Base-by-base conservation (phyloP, 1,140 invertebrate species). In the Tribolium madens region DNA sequence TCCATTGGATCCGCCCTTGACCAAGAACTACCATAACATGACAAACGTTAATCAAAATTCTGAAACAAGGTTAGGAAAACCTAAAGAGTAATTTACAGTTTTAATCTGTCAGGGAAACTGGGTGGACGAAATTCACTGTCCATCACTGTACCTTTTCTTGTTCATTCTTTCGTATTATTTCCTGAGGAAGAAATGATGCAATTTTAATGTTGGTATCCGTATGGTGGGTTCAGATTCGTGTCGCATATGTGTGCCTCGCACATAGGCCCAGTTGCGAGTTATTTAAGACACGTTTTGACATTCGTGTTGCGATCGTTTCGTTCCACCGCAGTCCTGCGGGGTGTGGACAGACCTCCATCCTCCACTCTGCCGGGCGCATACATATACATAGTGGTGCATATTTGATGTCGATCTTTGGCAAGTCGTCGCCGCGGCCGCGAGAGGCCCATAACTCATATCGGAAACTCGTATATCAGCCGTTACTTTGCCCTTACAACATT, bases 401-500 rank as follows among this genome's bases (percentile, higher is more conserved):
- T 84, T 84, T 84, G 81, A 84, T 84, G 81, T 64, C 80, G 81
- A 83, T 83, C 81, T 83, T 84, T 83, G 83, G 81, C 83, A 84
- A 84, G 82, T 84, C 83, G 82, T 84, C 83, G 84, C 81, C 73
- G 76, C 69, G 80, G 80, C 78, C 83, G 77, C 84, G 73, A 60
- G 83, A 84, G 84, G 81, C 80, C 81, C 82, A 84, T 84, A 84
- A 84, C 82, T 84, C 84, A 84, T 84, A 84, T 84, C 79, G 83
- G 72, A 79, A 80, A 82, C 73, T 77, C 82, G 82, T 84, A 81
- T 82, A 84, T 84, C 80, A 78, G 33, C 74, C 80, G 15, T 50
- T 73, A 64, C 57, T 64, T 33, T 12, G 31, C 14, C 57, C 21
- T 64, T 31, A 26, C 57, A 64, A 64, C 57, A 64, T 64, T 64